Evolutionary conservation across 2,113 vertebrate species (phyloP).

Genomic region (Anoplopoma fimbria): DNA sequence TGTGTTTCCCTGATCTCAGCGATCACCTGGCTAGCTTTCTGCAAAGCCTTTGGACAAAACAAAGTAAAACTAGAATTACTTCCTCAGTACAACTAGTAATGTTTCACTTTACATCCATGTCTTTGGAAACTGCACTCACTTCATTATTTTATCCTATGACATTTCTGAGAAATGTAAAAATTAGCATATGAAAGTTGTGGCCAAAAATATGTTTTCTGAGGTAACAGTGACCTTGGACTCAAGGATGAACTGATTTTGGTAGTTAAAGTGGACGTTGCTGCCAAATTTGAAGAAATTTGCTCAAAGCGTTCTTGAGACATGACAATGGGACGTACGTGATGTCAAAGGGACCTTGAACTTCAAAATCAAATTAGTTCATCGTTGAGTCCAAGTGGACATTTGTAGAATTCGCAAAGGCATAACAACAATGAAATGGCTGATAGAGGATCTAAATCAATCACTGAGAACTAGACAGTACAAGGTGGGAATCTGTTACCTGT

Average conservation of each 20-base stretch:
- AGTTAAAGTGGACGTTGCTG: background rate
- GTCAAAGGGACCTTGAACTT: background rate
- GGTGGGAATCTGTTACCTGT: slow-evolving; percentile 84
- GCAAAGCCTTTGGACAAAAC: slow-evolving; percentile 87
- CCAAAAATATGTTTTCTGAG: background rate
- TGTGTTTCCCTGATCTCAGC: slow-evolving; percentile 99
- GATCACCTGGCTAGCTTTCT: slow-evolving; percentile 97
- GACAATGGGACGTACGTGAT: background rate
- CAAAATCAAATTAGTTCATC: background rate
- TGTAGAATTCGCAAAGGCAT: background rate
- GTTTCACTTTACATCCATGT: background rate
- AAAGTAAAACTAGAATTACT: background rate
- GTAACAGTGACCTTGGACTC: background rate
- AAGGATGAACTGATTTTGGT: background rate
- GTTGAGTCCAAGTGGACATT: background rate
- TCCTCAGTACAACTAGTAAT: background rate
- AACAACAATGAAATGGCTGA: slow-evolving; percentile 1
- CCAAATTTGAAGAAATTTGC: background rate
- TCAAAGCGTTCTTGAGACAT: background rate
- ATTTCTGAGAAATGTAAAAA: background rate
- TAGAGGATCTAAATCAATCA: background rate
- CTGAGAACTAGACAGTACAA: rapidly evolving
- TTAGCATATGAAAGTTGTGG: background rate
- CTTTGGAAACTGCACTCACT: background rate
- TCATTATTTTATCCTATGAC: background rate